phyloP scores from a whole-genome alignment of 2,888 invertebrate species.

The Dasysyrphus tricinctus region DNA sequence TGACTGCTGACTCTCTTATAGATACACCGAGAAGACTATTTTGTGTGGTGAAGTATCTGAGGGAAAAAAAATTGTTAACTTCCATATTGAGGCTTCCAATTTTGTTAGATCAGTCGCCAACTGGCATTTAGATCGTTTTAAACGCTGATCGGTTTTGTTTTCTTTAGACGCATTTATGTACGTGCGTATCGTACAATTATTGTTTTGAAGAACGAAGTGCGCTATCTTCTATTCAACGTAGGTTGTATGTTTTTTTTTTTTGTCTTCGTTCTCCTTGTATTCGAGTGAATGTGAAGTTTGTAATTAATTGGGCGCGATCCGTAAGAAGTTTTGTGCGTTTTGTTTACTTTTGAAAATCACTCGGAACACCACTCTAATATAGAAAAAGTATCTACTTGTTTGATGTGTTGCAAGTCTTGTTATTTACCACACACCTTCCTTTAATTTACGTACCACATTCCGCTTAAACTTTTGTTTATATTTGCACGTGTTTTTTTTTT shows the following conservation, averaged over 20 bases:
- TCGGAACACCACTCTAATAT: conserved; percentile 31
- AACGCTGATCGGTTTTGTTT: conserved; percentile 55
- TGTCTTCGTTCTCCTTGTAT: conserved; percentile 12
- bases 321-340: conserved; percentile 53
- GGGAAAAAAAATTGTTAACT: conserved; percentile 64
- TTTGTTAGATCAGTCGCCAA: conserved; percentile 74
- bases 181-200: conserved; percentile 33
- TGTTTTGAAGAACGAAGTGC: conserved; percentile 42
- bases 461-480: conserved; percentile 67
- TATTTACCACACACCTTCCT: conserved; percentile 16
- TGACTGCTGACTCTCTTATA: conserved; percentile 55
- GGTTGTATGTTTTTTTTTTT: conserved; percentile 18
- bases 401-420: not conserved
- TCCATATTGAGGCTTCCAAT: conserved; percentile 73
- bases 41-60: conserved; percentile 62
- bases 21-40: conserved; percentile 17
- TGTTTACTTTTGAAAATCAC: conserved; percentile 67
- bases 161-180: conserved; percentile 20
- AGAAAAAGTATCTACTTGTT: not conserved
- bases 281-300: conserved; percentile 51
- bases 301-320: conserved; percentile 73
- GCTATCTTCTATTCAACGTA: conserved; percentile 54
- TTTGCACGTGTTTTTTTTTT: conserved; percentile 65
- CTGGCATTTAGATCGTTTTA: conserved; percentile 75
- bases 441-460: conserved; percentile 53